Conservation (phyloP, 2,113 vertebrate genomes). For the Anthoscopus minutus region DNA sequence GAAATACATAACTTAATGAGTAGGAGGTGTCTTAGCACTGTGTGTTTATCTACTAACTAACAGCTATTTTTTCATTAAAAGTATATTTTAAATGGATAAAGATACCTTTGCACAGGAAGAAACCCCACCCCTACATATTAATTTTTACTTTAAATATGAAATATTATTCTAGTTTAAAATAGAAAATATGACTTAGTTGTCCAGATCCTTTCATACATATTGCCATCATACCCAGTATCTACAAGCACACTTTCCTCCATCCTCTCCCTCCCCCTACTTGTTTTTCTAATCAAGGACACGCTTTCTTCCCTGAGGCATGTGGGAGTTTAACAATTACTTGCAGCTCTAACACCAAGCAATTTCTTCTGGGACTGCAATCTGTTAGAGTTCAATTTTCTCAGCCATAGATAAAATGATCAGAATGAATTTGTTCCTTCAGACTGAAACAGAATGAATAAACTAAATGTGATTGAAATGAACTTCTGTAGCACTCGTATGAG, state of each 20-base stretch:
- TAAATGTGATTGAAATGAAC: conserved; percentile 76
- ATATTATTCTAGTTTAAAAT: conserved; percentile 48
- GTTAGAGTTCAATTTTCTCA: conserved; percentile 77
- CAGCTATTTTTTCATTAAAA: conserved; percentile 18
- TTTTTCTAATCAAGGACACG: conserved; percentile 74
- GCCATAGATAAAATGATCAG: conserved; percentile 72
- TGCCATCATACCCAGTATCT: conserved; percentile 7
- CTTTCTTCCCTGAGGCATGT: conserved; percentile 65
- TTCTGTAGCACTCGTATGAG: conserved; percentile 34
- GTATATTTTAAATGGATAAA: not conserved
- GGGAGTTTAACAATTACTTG: conserved; percentile 78
- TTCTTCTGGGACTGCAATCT: conserved; percentile 75
- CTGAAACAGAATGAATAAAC: conserved; percentile 72
- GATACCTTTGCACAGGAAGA: not conserved
- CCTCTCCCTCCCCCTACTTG: not conserved
- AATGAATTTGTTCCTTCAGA: conserved; percentile 76
- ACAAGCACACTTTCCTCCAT: not conserved
- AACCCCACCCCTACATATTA: not conserved
- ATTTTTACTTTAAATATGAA: conserved; percentile 48
- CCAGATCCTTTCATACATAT: conserved; percentile 11
- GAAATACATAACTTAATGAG: conserved; percentile 41
- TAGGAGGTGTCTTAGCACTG: not conserved
- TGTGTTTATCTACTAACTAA: conserved; percentile 26
- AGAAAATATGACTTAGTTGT: not conserved
- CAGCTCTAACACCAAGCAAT: conserved; percentile 72